A percentile compares a stretch with the other conserved stretches of the same genome.
phyloP scores from a whole-genome alignment of 2,888 invertebrate species.

The Actias luna region DNA sequence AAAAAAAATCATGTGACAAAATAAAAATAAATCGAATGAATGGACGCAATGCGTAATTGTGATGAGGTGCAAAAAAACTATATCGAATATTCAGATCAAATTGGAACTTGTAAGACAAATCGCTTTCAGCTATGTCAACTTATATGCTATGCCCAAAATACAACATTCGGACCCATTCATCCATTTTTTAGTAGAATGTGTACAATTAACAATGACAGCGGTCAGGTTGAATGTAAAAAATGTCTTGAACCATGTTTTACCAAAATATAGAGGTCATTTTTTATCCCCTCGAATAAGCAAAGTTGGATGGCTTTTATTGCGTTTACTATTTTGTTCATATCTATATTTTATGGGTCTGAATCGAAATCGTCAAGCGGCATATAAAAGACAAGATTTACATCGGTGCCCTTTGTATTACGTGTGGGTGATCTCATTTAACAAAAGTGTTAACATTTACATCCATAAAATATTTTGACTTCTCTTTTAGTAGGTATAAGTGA shows the following conservation, averaged over 20 bases:
- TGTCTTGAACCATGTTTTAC: constrained; percentile 51
- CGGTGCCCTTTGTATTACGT: constrained; percentile 64
- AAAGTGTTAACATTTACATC: constrained; percentile 75
- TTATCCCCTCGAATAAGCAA: constrained; percentile 21
- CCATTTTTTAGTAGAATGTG: constrained; percentile 64
- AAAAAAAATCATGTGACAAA: constrained; percentile 22
- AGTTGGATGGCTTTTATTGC: constrained; percentile 59
- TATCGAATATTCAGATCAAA: constrained; percentile 64
- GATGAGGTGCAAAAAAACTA: constrained; percentile 67
- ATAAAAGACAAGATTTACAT: constrained; percentile 70
- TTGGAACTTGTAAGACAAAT: constrained; percentile 75
- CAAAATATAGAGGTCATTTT: constrained; percentile 52
- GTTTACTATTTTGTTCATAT: constrained; percentile 70
- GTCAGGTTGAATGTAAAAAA: constrained; percentile 72
- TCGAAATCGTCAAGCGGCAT: constrained; percentile 55
- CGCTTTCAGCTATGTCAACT: constrained; percentile 70
- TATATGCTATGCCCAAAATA: constrained; percentile 62
- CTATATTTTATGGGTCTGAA: constrained; percentile 69
- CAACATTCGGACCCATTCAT: constrained; percentile 62
- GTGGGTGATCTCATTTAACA: constrained; percentile 73
- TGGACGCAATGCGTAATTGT: constrained; percentile 47
- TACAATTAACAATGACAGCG: constrained; percentile 76
- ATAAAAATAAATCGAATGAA: constrained; percentile 27
- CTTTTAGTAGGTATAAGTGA: constrained; percentile 58
- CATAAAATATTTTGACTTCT: constrained; percentile 81